Percentiles rank a stretch among this genome's conserved stretches.
phyloP scores from a whole-genome alignment of 2,797 vertebrate species.

The Gymnocypris eckloni region DNA sequence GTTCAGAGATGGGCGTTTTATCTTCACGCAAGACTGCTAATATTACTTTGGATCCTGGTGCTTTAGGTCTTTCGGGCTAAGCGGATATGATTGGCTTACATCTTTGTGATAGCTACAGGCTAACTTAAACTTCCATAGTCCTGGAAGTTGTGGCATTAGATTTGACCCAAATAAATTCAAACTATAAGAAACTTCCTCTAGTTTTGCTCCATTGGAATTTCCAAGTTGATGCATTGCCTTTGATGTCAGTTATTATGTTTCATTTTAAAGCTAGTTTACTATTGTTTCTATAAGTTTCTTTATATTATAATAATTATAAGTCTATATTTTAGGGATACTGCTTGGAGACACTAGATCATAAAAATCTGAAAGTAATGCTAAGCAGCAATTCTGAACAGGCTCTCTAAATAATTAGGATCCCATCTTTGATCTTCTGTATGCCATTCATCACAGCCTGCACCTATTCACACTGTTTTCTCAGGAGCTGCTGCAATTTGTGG shows the following conservation, averaged over 20 bases:
- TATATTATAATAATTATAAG: background rate
- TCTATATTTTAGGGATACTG: background rate
- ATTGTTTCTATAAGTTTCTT: background rate
- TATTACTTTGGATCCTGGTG: slow-evolving; percentile 74
- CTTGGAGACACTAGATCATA: background rate
- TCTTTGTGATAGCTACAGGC: slow-evolving; percentile 69
- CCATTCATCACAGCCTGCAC: slow-evolving; percentile 68
- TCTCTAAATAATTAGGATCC: slow-evolving; percentile 64
- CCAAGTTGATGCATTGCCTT: background rate
- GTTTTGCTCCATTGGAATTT: slow-evolving; percentile 18
- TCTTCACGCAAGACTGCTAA: slow-evolving; percentile 74
- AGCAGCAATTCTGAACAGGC: slow-evolving; percentile 15
- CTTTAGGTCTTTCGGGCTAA: slow-evolving; percentile 69
- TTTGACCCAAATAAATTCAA: slow-evolving; percentile 37
- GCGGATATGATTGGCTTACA: slow-evolving; percentile 74
- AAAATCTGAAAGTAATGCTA: background rate
- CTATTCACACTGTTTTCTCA: slow-evolving; percentile 70
- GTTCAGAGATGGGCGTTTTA: slow-evolving; percentile 65
- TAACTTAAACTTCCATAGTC: slow-evolving; percentile 64
- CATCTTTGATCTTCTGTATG: slow-evolving; percentile 45
- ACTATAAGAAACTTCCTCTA: slow-evolving; percentile 39
- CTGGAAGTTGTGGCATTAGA: slow-evolving; percentile 32
- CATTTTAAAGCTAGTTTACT: background rate
- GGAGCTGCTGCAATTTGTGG: slow-evolving; percentile 69
- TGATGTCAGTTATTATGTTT: slow-evolving; percentile 23